Evolutionary conservation across 1,140 invertebrate species (phyloP), one percentile per base, ranked within the genome.

Genomic region (Caenorhabditis brenneri): DNA sequence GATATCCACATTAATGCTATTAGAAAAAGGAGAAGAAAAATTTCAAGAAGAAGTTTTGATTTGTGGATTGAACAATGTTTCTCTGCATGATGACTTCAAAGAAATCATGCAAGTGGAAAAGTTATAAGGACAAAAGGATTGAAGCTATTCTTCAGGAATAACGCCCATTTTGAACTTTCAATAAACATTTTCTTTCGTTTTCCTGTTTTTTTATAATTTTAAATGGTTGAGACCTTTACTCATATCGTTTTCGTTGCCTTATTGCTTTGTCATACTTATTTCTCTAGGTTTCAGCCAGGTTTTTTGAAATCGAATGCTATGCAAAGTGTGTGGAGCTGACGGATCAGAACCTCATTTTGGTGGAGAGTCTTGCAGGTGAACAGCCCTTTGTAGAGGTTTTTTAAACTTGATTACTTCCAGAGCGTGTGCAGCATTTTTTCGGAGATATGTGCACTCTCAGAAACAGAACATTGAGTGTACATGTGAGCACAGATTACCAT

Each of bases 281-380:
- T 27, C 22, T 29, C 2, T 19, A 16, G 36, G 2, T 65, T 33
- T n/a, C 58, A 65, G 58, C 19, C 1, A 0, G 1, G 10, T 33
- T 65, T 33, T 55, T 0, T 10, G 9, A 22, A 22, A 36, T 33
- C 58, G 58, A 65, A 65, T 65, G 58, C 58, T 4, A 65, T 65
- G 58, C 58, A 12, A 36, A 24, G 58, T 65, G 31, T 65, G 58
- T 65, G 58, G 58, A 65, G 58, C 58, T 65, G 19, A 65, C 58
- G 29, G 58, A 33, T 33, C 58, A 5, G 58, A 65, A n/a, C 29
- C 58, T 15, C 58, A 65, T 65, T 65, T 65, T 19, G 58, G 58
- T 33, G 58, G 58, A 27, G 29, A 33, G 19, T 33, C 29, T 36
- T 65, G 58, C 16, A 65, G 58, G 58, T 65, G 5, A n/a, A 29